Conservation (phyloP, 2,888 invertebrate species). For the Mythimna vitellina region DNA sequence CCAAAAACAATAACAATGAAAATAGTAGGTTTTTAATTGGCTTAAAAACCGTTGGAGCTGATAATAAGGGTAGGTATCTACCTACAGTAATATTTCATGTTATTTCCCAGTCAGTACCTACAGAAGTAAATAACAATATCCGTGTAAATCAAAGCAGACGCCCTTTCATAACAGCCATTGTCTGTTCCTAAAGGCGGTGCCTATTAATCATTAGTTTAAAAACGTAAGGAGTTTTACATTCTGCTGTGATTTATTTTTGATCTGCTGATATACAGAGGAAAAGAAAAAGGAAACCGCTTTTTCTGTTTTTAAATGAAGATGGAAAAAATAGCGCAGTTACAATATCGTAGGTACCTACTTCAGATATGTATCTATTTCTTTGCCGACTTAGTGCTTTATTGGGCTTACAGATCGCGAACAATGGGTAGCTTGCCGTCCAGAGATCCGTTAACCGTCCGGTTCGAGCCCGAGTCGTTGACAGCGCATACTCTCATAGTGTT, state of each 20-base stretch:
- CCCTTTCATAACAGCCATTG: conserved; percentile 29
- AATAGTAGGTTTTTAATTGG: too few species aligned
- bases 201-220: conserved; percentile 56
- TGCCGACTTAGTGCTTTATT: neutral
- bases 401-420: too few species aligned
- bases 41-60: too few species aligned
- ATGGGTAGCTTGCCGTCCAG: too few species aligned
- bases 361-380: neutral
- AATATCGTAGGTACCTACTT: neutral
- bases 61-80: neutral
- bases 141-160: conserved; percentile 21
- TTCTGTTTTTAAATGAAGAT: neutral
- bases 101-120: conserved; percentile 2
- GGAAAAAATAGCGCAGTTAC: neutral
- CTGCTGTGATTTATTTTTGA: conserved; percentile 34
- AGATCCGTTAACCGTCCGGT: too few species aligned
- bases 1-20: too few species aligned
- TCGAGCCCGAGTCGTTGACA: too few species aligned
- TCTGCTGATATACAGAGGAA: neutral
- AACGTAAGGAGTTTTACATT: conserved; percentile 40
- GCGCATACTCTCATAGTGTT: too few species aligned
- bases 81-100: conserved; percentile 1
- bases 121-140: conserved; percentile 20
- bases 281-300: neutral
- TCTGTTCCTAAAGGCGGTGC: conserved; percentile 37